Evolutionary conservation across 2,113 vertebrate species (phyloP).

Genomic region (Prunella himalayana): DNA sequence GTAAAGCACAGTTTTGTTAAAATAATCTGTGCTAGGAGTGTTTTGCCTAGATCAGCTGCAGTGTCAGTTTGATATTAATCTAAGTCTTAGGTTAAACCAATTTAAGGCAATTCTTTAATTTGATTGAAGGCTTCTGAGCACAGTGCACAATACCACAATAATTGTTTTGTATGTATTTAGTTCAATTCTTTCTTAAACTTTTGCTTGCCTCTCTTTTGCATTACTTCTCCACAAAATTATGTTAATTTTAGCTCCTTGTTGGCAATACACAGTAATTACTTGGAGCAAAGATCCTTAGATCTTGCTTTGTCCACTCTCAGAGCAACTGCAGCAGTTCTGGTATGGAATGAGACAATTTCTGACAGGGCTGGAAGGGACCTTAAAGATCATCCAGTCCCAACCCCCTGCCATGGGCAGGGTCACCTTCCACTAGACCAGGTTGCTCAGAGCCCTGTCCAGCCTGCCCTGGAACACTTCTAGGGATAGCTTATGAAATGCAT

Average conservation of each 20-base stretch:
- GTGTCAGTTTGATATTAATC: background rate
- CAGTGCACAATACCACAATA: background rate
- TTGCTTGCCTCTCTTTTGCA: background rate
- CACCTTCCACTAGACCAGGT: background rate
- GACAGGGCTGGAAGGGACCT: background rate
- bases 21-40: background rate
- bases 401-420: background rate
- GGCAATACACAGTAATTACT: background rate
- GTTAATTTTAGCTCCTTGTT: background rate
- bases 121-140: background rate
- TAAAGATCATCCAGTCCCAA: no score
- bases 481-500: background rate
- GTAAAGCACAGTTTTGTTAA: background rate
- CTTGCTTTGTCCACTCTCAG: background rate
- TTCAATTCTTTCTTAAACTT: background rate
- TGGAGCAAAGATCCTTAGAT: background rate
- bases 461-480: background rate
- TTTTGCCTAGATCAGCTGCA: background rate
- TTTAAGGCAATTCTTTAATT: background rate
- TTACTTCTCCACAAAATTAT: background rate
- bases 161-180: rapidly evolving
- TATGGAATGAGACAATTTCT: background rate
- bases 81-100: background rate
- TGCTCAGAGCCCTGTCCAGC: background rate
- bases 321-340: background rate